These are phyloP conservation scores for Chirona hameri DNA, from an alignment of 2,888 invertebrate genomes.

Conservation along the genomic window DNA sequence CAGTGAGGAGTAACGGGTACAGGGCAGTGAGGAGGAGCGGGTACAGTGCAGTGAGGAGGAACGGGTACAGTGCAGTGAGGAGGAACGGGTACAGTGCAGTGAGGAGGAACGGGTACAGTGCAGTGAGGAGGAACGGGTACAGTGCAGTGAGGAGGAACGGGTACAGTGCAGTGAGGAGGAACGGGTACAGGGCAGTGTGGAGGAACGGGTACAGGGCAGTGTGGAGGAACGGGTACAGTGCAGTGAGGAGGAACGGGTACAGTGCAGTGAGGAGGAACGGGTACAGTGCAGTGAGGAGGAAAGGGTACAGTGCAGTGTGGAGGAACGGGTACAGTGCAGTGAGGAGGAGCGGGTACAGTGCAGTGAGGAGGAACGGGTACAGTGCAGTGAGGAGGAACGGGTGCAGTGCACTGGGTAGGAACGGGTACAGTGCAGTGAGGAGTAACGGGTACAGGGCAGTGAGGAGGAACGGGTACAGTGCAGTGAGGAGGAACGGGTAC, in stretches of 20 bases:
- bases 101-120: too few species aligned
- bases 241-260: too few species aligned
- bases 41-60: neutral
- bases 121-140: neutral
- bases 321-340: neutral
- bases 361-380: too few species aligned
- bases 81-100: too few species aligned
- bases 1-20: too few species aligned
- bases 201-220: neutral
- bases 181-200: neutral
- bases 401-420: neutral
- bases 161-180: neutral
- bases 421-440: neutral
- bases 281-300: neutral
- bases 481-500: neutral
- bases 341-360: too few species aligned
- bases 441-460: neutral
- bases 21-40: too few species aligned
- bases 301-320: neutral
- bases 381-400: neutral
- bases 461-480: too few species aligned
- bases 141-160: neutral
- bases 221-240: neutral
- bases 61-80: neutral
- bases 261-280: neutral